Percentiles rank a stretch among this genome's conserved stretches.
phyloP scores from a whole-genome alignment of 2,888 invertebrate species.

The Agonopterix subpropinquella region DNA sequence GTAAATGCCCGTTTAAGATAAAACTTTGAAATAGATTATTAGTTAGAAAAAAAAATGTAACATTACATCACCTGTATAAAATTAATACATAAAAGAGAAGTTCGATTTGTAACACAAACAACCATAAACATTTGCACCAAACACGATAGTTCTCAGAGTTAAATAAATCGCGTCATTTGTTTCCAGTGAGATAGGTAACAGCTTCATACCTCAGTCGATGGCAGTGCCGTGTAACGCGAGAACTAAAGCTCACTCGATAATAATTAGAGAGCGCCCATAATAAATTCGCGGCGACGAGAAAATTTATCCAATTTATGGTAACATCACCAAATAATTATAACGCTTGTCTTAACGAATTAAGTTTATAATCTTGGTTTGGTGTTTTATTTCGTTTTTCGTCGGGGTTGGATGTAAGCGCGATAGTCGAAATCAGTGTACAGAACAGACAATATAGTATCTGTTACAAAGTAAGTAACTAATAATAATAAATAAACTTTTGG shows the following conservation, averaged over 20 bases:
- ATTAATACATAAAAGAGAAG: constrained; percentile 33
- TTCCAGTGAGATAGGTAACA: constrained; percentile 31
- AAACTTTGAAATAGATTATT: too few species aligned
- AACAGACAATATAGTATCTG: too few species aligned
- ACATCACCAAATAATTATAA: constrained; percentile 9
- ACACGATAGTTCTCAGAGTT: constrained; percentile 36
- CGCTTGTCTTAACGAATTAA: constrained; percentile 2
- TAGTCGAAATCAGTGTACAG: too few species aligned
- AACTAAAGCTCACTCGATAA: constrained; percentile 20
- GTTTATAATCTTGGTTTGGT: too few species aligned
- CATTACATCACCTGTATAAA: too few species aligned
- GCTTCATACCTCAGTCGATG: constrained; percentile 33
- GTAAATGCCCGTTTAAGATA: too few species aligned
- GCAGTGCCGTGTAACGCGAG: constrained; percentile 9
- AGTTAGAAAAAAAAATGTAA: too few species aligned
- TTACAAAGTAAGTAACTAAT: too few species aligned
- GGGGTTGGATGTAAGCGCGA: too few species aligned
- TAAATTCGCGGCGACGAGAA: constrained; percentile 17
- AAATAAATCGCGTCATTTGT: constrained; percentile 58
- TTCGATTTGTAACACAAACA: constrained; percentile 39
- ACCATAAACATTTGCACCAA: constrained; percentile 40
- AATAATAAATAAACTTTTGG: too few species aligned
- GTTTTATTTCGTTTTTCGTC: too few species aligned
- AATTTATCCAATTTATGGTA: constrained; percentile 13
- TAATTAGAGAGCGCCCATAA: constrained; percentile 20